Evolutionary conservation across 2,888 invertebrate species (phyloP), one percentile per base, ranked within the genome.

Genomic region (Scrobipalpa atriplicella): DNA sequence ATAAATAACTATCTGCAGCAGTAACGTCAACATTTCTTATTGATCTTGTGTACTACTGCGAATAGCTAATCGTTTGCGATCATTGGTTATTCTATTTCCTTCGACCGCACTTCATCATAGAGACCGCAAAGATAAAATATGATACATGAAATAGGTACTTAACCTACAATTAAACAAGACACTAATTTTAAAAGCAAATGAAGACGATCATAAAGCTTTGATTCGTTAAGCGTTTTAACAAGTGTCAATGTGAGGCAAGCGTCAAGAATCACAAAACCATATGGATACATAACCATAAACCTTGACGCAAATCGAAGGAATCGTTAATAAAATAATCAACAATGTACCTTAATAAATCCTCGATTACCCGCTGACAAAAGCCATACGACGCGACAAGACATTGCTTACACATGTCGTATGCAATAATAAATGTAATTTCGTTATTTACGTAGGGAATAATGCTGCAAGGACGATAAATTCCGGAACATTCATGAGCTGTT

Each of bases 331-430:
- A 87, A 89, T 87, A 86, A 87, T 89, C 86, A 86, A 86, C 87
- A 85, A 85, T 83, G 79, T 77, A 72, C 75, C 77, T 83, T 78
- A 84, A 91, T 91, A 91, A 90, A 90, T 90, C 80, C 81, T 79
- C 78, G 86, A 89, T 89, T 87, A 84, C 89, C 86, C 80, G 87
- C 89, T 88, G 89, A 90, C 89, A 87, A 86, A 87, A 85, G 78
- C 84, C 82, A 85, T 85, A 85, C 79, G 78, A 81, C 78, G 78
- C 79, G 85, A 85, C 84, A 84, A 78, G 78, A 78, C 85, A 88
- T 90, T 86, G 87, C 81, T 86, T 87, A 87, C 85, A 82, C 74
- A 73, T 83, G 85, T 85, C 83, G 77, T 79, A 82, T 82, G 79
- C 74, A 75, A 82, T 80, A 81, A 87, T 88, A 87, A 89, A 89